A percentile compares a stretch with the other conserved stretches of the same genome.
phyloP scores from a whole-genome alignment of 2,797 vertebrate genomes.

The Xenops minutus region DNA sequence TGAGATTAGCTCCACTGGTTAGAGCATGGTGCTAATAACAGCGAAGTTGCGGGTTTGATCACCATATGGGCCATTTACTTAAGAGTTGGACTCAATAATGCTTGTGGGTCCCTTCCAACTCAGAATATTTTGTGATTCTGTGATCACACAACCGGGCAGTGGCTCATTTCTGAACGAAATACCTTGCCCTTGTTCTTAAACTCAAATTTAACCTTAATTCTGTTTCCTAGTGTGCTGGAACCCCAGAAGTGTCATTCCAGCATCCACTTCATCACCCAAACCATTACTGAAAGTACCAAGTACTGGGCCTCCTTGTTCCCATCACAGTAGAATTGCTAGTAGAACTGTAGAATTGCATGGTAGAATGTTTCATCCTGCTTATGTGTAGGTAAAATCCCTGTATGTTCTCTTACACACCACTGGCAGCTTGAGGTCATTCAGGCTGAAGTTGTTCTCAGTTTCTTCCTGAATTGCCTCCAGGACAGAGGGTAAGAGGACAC shows the following conservation, averaged over 20 bases:
- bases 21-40: not conserved
- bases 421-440: not conserved
- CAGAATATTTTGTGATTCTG: not conserved
- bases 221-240: not conserved
- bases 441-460: not conserved
- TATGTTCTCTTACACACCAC: not conserved
- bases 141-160: not conserved
- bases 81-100: not conserved
- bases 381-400: not conserved
- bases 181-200: not conserved
- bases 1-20: not conserved
- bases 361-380: not conserved
- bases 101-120: not conserved
- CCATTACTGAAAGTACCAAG: not conserved
- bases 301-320: not conserved
- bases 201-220: not conserved
- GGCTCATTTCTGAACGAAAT: not conserved
- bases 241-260: not conserved
- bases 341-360: not conserved
- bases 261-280: not conserved
- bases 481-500: not conserved
- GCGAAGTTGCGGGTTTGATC: not conserved
- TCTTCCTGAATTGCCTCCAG: not conserved
- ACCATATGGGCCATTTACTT: not conserved
- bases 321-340: fast-evolving